Evolutionary conservation across 2,797 vertebrate species (phyloP).

Genomic region (Falco biarmicus): DNA sequence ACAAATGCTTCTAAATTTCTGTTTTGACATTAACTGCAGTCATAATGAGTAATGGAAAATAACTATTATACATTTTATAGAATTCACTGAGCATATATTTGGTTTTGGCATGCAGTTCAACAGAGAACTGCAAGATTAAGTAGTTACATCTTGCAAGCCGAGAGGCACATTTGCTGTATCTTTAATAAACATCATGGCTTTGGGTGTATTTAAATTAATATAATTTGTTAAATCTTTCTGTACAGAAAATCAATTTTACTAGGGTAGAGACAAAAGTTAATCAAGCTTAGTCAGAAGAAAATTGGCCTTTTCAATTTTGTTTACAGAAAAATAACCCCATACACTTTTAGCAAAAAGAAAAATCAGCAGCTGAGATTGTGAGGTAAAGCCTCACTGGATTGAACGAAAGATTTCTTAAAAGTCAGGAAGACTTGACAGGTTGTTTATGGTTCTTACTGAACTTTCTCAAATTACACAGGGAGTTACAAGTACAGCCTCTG

Average conservation of each 20-base stretch:
- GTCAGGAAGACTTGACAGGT: background rate
- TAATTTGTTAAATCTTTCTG: slow-evolving; percentile 48
- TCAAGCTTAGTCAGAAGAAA: slow-evolving; percentile 49
- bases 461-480: slow-evolving; percentile 18
- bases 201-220: slow-evolving; percentile 57
- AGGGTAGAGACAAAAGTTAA: slow-evolving; percentile 47
- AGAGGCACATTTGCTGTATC: background rate
- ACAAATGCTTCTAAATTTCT: background rate
- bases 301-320: slow-evolving; percentile 30
- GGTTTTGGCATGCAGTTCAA: background rate
- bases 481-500: slow-evolving; percentile 21
- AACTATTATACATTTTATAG: background rate
- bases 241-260: slow-evolving; percentile 51
- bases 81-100: background rate
- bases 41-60: background rate
- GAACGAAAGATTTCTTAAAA: slow-evolving; percentile 18
- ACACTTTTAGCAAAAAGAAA: background rate
- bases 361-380: background rate
- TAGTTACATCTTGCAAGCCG: slow-evolving; percentile 8
- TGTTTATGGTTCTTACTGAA: slow-evolving; percentile 30
- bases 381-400: background rate
- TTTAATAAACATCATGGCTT: slow-evolving; percentile 42
- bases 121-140: slow-evolving; percentile 1
- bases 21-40: background rate
- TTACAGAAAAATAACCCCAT: slow-evolving; percentile 2